Percentiles rank a stretch among this genome's conserved stretches.
phyloP scores from a whole-genome alignment of 2,888 invertebrate species.

The Phengaris arion region DNA sequence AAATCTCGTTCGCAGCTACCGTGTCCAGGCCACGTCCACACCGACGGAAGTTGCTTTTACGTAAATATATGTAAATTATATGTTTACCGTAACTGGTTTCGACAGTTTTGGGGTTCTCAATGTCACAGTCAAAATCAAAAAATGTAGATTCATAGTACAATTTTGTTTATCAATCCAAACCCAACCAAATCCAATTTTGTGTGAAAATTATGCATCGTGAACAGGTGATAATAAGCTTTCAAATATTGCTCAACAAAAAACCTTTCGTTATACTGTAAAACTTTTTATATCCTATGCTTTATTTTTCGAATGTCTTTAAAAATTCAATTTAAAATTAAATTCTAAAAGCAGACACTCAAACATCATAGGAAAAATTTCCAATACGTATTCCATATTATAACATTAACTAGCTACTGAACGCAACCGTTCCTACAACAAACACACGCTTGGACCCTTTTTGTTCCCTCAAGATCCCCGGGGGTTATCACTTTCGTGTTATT shows the following conservation, averaged over 20 bases:
- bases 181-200: no score
- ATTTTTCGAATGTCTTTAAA: no score
- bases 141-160: neutral
- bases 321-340: no score
- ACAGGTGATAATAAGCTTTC: neutral
- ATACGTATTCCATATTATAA: neutral
- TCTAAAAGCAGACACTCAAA: no score
- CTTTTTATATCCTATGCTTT: no score
- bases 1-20: constrained; percentile 21
- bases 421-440: neutral
- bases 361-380: neutral
- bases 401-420: neutral
- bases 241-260: no score
- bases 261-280: no score
- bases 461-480: constrained; percentile 47
- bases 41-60: constrained; percentile 71
- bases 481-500: constrained; percentile 73
- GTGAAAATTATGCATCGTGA: neutral
- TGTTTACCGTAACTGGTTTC: constrained; percentile 62
- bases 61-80: constrained; percentile 73
- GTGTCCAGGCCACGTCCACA: constrained; percentile 18
- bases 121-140: neutral
- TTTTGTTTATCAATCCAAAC: neutral
- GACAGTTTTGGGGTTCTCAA: constrained; percentile 55
- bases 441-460: neutral